Base-by-base conservation (phyloP, 2,113 vertebrate species). In the Pseudopodoces humilis region DNA sequence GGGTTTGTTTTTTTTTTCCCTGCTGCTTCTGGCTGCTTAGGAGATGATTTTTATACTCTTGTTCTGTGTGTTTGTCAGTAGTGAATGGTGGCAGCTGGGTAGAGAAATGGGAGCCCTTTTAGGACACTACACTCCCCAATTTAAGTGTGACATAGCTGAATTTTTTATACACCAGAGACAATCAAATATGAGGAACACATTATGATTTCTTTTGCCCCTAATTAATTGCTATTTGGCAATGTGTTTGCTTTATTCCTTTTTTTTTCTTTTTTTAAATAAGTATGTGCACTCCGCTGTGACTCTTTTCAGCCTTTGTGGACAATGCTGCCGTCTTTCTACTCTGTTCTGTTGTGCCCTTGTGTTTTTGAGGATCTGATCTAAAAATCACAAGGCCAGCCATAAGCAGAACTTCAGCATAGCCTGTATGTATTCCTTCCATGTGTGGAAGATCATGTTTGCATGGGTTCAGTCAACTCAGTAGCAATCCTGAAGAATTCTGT, bases 401-500 rank as follows among this genome's bases (percentile, higher is more conserved):
- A 58, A 88, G 31, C 82, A 96, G 71, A 78, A 60, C 58, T 88
- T 71, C 41, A 65, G 37, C 60, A 14, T 25, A 63, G 55, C 18
- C 47, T 68, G 31, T 82, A 17, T 52, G 7, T 85, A 93, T 95
- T 83, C 65, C 17, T 92, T 92, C 59, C 88, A 83, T 96, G 44
- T 94, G 92, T 94, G 75, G 63, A 65, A 93, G 90, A 80, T 83
- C 9, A 5, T 83, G 35, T 93, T 94, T 88, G 88, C 6, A 9
- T 90, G 92, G 83, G 46, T 88, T 93, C 71, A 69, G 79, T 94
- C 79, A 92, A 62, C 50, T 90, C 83, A 12, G 95, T 96, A 95
- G 94, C 95, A 90, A 31, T 80, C 39, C 50, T 77, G 59, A 88
- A 59, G 88, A 94, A 93, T 86, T 88, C 64, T 83, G 76, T 93